These are phyloP conservation scores for Pteromalus puparum DNA, from an alignment of 1,140 invertebrate genomes.

Conservation along the genomic window DNA sequence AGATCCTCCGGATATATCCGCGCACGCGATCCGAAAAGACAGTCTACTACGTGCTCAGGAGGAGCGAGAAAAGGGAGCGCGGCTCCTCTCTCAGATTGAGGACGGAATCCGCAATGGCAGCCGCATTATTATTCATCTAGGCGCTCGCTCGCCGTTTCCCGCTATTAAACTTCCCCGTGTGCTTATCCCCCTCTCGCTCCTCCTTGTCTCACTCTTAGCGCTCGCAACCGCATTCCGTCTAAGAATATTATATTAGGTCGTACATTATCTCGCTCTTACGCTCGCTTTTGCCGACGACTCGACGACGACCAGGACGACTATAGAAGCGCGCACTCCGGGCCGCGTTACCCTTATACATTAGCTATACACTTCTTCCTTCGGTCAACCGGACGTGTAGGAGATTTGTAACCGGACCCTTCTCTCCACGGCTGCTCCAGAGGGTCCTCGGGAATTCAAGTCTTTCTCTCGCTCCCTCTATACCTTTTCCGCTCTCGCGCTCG, in stretches of 20 bases:
- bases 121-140: conserved; percentile 51
- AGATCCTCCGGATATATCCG: background rate
- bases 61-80: background rate
- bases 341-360: conserved; percentile 36
- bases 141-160: conserved; percentile 4
- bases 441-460: conserved; percentile 12
- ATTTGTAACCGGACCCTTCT: conserved; percentile 26
- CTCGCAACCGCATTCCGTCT: conserved; percentile 57
- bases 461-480: background rate
- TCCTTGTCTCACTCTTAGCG: conserved; percentile 4
- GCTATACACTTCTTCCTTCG: conserved; percentile 40
- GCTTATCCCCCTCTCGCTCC: conserved; percentile 37
- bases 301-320: background rate
- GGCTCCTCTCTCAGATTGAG: conserved; percentile 31
- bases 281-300: background rate
- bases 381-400: conserved; percentile 35
- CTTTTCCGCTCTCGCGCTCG: background rate
- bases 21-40: background rate
- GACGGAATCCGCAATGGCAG: conserved; percentile 44
- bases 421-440: background rate
- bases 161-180: conserved; percentile 48
- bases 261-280: conserved; percentile 55
- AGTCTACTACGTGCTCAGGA: background rate
- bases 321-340: background rate
- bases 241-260: conserved; percentile 62